Percentiles rank a stretch among this genome's conserved stretches.
These are phyloP conservation scores for Galerucella nymphaeae DNA, from an alignment of 2,888 invertebrate species.

Conservation along the genomic window DNA sequence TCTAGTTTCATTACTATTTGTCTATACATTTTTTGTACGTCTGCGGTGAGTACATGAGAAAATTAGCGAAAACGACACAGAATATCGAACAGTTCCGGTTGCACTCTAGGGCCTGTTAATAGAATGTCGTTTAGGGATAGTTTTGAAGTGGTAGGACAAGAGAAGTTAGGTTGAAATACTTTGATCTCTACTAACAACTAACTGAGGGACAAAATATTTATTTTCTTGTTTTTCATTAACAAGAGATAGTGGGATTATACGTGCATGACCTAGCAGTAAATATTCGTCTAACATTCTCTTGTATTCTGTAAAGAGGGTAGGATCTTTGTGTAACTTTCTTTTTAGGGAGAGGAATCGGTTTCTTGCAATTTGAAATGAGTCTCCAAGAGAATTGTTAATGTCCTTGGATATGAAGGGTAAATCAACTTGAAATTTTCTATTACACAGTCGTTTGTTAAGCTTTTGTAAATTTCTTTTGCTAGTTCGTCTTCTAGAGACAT, in stretches of 20 bases:
- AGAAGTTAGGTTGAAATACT: slow-evolving; percentile 34
- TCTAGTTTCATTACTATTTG: slow-evolving; percentile 21
- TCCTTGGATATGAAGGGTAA: slow-evolving; percentile 24
- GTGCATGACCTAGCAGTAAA: slow-evolving; percentile 9
- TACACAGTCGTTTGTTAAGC: slow-evolving; percentile 13
- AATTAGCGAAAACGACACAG: slow-evolving; percentile 23
- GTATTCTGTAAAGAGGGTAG: neutral
- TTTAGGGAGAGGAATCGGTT: slow-evolving; percentile 7
- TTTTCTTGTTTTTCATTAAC: neutral
- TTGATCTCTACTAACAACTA: slow-evolving; percentile 36
- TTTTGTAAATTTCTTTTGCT: slow-evolving; percentile 19
- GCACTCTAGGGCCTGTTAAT: slow-evolving; percentile 27
- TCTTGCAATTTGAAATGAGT: slow-evolving; percentile 15
- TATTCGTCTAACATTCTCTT: neutral
- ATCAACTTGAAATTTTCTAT: slow-evolving; percentile 28
- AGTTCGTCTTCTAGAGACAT: slow-evolving; percentile 33
- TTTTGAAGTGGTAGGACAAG: slow-evolving; percentile 22
- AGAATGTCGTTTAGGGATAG: slow-evolving; percentile 24
- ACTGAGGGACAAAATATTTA: slow-evolving; percentile 36
- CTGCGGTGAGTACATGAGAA: slow-evolving; percentile 32
- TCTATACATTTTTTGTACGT: slow-evolving; percentile 30
- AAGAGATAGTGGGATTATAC: slow-evolving; percentile 16
- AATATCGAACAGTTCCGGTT: slow-evolving; percentile 37
- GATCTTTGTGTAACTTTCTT: slow-evolving; percentile 11
- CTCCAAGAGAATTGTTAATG: slow-evolving; percentile 5